Base-by-base conservation (phyloP, 2,113 vertebrate genomes). In the Mesocricetus auratus region DNA sequence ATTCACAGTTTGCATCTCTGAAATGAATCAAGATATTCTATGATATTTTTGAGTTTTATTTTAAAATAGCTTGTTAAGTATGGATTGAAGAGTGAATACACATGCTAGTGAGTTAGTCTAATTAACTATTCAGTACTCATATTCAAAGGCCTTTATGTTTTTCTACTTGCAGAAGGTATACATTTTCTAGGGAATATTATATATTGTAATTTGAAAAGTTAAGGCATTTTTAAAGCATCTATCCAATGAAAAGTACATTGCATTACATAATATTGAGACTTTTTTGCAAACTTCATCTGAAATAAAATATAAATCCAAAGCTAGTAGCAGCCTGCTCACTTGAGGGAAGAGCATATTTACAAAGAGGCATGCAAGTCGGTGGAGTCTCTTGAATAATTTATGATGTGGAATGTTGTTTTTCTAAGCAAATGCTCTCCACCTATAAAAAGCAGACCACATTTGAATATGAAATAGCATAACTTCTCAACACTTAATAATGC, bases 381-480 rank as follows among this genome's bases (percentile, higher is more conserved):
- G 4, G 53, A 86, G n/a, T 1, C 10, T 89, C 24, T 16, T 91
- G 83, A 47, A 91, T 93, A 82, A 77, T 93, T 93, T 73, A 64
- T 78, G 2, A 73, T 39, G 39, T 24, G 33, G 29, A 75, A 86
- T 69, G 42, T 75, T 73, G 33, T 66, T 93, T 92, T 82, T 60
- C 81, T 56, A 31, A 50, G 24, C 36, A 53, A 92, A 97, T 83
- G 1, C 19, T 78, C 86, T 78, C 31, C 36, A 62, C 62, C n/a
- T 79, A 56, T 77, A 71, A 89, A 93, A 91, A 7, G 10, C 29
- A 77, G 60, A 94, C 42, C 75, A 62, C 60, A 64, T 94, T 58
- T 90, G 11, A 71, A 92, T 78, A 73, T 39, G 69, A 15, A 90
- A 26, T 69, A 93, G 7, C 3, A 7, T 33, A 87, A 16, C 33